Evolutionary conservation across 2,888 invertebrate species (phyloP).

Genomic region (Lagria hirta): DNA sequence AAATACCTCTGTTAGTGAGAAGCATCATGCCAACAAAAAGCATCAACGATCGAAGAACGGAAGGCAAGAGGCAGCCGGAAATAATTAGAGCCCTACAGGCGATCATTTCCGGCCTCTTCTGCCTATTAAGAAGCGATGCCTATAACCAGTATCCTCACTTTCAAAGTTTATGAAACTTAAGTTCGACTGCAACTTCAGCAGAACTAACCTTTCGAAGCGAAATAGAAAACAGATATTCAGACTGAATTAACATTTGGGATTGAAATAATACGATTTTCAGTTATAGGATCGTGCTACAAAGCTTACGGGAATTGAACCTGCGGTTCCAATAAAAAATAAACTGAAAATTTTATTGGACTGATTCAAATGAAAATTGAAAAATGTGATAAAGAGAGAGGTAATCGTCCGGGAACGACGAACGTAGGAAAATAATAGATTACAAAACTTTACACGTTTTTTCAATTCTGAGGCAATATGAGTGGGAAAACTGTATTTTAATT

Average conservation of each 20-base stretch:
- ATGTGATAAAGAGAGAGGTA: too few species aligned
- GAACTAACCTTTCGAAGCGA: constrained; percentile 19
- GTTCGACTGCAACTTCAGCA: constrained; percentile 8
- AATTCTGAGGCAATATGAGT: too few species aligned
- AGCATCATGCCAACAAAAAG: not conserved
- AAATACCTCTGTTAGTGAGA: too few species aligned
- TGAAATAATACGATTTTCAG: constrained; percentile 22
- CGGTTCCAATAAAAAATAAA: constrained; percentile 1
- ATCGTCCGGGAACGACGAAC: too few species aligned
- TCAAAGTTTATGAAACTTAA: constrained; percentile 33
- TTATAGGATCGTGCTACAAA: constrained; percentile 6
- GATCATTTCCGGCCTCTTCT: constrained; percentile 50
- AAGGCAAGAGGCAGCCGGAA: constrained; percentile 43
- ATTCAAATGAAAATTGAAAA: constrained; percentile 11
- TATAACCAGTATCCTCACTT: constrained; percentile 37
- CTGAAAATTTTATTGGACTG: constrained; percentile 8
- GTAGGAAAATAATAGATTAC: too few species aligned
- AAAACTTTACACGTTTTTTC: too few species aligned
- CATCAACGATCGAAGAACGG: constrained; percentile 28
- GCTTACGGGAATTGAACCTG: constrained; percentile 13
- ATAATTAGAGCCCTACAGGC: constrained; percentile 49
- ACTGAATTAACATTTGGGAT: constrained; percentile 23
- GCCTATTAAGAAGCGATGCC: constrained; percentile 45
- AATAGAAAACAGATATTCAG: constrained; percentile 20
- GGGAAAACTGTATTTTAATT: too few species aligned